Evolutionary conservation across 2,797 vertebrate genomes (phyloP), one percentile per base, ranked within the genome.

Genomic region (Melanotaenia trifasciata): DNA sequence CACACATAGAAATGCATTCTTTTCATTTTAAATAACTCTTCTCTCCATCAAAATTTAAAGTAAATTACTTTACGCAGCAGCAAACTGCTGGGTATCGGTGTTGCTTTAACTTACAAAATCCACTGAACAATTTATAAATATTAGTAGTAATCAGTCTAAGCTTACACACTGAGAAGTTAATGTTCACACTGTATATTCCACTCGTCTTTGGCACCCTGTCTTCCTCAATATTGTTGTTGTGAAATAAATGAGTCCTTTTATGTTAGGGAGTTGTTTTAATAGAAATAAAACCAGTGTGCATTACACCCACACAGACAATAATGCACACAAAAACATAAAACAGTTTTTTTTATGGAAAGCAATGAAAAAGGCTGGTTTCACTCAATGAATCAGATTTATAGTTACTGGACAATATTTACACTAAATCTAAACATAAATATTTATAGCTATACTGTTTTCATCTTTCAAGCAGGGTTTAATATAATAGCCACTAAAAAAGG

Each of bases 171-270:
- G 78, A 47, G 83, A 88, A 69, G 74, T 47, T 73, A 81, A 81
- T 45, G 63, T 54, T 87, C 88, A 83, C 68, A 67, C 73, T 72
- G 82, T 81, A 86, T 30, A 30, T 30, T 30, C 58, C 43, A 82
- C 66, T 68, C 65, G 40, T 80, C 64, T 70, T 72, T 71, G 58
- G 75, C 71, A 83, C 80, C 59, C 35, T 0, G 59, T 80, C 67
- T 81, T 78, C 68, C 65, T 85, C 67, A 70, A 65, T 66, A 79
- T 67, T 64, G 78, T 71, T 87, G 70, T 80, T 87, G 78, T 84
- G 76, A 88, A 81, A 81, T 85, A 36, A 86, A 91, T 92, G 80
- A 81, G 53, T 73, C 65, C 67, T 50, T 79, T 75, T 20, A 80
- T 45, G 43, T 51, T 64, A 81, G 67, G 36, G 71, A 59, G 43